phyloP scores from a whole-genome alignment of 2,888 invertebrate species.

The Pseudococcus jackbeardsleyi region DNA sequence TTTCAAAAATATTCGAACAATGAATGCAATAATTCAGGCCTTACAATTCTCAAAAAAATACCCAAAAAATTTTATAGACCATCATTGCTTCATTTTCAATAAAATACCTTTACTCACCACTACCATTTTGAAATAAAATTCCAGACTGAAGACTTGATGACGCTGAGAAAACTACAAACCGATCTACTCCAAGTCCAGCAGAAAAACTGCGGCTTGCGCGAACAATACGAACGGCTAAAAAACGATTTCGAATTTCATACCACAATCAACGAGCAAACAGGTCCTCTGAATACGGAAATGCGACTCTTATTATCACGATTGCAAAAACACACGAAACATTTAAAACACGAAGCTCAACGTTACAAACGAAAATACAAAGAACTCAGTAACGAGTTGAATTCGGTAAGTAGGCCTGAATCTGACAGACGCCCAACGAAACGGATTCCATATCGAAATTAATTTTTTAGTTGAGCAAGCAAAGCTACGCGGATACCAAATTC shows the following conservation, averaged over 20 bases:
- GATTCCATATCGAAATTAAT: background rate
- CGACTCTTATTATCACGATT: slow-evolving; percentile 94
- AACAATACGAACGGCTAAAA: slow-evolving; percentile 96
- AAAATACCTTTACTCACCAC: background rate
- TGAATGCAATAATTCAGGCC: too few relatives aligned
- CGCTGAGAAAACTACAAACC: slow-evolving; percentile 92
- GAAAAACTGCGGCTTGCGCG: slow-evolving; percentile 89
- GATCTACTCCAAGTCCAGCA: slow-evolving; percentile 98
- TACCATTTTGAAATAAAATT: slow-evolving; percentile 67
- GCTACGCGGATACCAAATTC: slow-evolving; percentile 60
- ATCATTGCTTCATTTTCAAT: background rate
- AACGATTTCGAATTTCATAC: slow-evolving; percentile 98
- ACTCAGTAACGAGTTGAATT: slow-evolving; percentile 83
- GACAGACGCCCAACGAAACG: background rate
- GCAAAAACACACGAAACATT: slow-evolving; percentile 96
- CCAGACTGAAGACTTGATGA: slow-evolving; percentile 92
- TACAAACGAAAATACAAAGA: slow-evolving; percentile 94
- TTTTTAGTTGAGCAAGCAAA: slow-evolving; percentile 57
- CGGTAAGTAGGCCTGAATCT: slow-evolving; percentile 72
- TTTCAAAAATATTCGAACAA: too few relatives aligned
- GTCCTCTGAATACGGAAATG: slow-evolving; percentile 98
- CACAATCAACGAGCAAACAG: slow-evolving; percentile 98
- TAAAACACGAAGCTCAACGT: slow-evolving; percentile 94
- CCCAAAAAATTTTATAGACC: too few relatives aligned
- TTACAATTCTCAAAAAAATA: too few relatives aligned